Evolutionary conservation across 2,888 invertebrate species (phyloP).

Genomic region (Diabrotica balteata): DNA sequence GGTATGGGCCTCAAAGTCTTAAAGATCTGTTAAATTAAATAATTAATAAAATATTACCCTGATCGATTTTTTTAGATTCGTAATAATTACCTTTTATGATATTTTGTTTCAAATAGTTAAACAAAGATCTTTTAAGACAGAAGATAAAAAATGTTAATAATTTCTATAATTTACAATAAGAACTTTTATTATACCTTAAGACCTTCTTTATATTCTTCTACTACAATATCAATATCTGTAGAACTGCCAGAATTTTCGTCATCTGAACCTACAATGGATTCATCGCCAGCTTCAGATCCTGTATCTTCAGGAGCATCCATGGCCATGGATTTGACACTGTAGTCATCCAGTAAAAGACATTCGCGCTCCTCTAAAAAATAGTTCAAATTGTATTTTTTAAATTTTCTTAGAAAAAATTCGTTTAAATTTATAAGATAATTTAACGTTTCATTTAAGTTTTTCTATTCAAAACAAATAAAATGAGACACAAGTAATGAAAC

Average conservation of each 20-base stretch:
- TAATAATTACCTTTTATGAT: too few species aligned
- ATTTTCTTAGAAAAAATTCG: conserved; percentile 7
- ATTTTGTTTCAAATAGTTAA: too few species aligned
- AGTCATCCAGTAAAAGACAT: conserved; percentile 67
- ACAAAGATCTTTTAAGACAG: too few species aligned
- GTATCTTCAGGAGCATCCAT: conserved; percentile 49
- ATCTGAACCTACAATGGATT: conserved; percentile 49
- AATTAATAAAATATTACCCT: too few species aligned
- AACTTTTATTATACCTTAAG: conserved; percentile 64
- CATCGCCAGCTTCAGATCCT: conserved; percentile 54
- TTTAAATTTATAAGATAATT: neutral
- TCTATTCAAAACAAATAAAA: neutral
- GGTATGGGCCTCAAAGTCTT: too few species aligned
- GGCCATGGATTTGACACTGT: conserved; percentile 56
- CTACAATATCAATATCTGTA: conserved; percentile 79
- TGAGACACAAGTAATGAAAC: neutral
- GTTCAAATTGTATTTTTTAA: too few species aligned
- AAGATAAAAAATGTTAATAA: too few species aligned
- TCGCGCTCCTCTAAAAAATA: conserved; percentile 62
- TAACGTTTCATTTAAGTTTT: neutral
- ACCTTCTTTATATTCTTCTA: conserved; percentile 77
- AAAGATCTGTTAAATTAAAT: too few species aligned
- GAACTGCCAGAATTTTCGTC: conserved; percentile 68
- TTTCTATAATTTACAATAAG: too few species aligned
- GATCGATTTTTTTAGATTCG: too few species aligned